phyloP scores from a whole-genome alignment of 2,797 vertebrate genomes.

The Paedocypris micromegethes region DNA sequence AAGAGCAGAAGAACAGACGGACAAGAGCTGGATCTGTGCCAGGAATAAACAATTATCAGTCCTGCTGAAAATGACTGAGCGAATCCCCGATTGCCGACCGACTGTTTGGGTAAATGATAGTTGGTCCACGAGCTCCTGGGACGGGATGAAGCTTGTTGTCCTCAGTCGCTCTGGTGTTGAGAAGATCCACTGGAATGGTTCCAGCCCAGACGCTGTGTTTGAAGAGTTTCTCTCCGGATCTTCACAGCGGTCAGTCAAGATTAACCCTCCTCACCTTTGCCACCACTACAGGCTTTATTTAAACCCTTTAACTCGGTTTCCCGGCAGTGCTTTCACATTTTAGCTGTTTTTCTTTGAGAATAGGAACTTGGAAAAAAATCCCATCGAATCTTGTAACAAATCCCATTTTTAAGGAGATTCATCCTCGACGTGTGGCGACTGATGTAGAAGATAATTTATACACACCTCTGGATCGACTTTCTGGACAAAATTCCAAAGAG shows the following conservation, averaged over 20 bases:
- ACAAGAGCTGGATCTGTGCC: constrained; percentile 19
- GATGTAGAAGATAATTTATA: too few species aligned
- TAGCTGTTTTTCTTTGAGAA: too few species aligned
- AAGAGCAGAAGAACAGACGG: constrained; percentile 3
- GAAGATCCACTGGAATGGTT: constrained; percentile 22
- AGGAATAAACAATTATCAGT: constrained; percentile 29
- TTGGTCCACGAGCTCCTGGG: constrained; percentile 27
- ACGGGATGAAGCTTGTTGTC: constrained; percentile 14
- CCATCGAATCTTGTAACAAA: too few species aligned
- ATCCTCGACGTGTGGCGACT: too few species aligned
- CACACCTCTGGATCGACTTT: too few species aligned
- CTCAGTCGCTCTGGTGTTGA: constrained; percentile 10
- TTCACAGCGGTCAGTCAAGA: constrained; percentile 37
- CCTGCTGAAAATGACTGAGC: constrained; percentile 24
- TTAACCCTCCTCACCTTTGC: constrained; percentile 28
- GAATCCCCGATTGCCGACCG: constrained; percentile 12
- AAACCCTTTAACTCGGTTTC: constrained; percentile 19
- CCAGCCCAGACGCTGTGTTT: constrained; percentile 23
- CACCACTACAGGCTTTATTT: constrained; percentile 26
- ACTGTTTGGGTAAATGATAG: constrained; percentile 20
- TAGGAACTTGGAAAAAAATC: too few species aligned
- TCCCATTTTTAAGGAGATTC: too few species aligned
- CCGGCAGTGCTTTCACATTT: too few species aligned
- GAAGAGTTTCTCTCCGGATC: constrained; percentile 26
- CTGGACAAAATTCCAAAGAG: too few species aligned